Evolutionary conservation across 30 jellyfish, hydroid and myxozoan species (phyloP).

Genomic region (Mastigias papua): DNA sequence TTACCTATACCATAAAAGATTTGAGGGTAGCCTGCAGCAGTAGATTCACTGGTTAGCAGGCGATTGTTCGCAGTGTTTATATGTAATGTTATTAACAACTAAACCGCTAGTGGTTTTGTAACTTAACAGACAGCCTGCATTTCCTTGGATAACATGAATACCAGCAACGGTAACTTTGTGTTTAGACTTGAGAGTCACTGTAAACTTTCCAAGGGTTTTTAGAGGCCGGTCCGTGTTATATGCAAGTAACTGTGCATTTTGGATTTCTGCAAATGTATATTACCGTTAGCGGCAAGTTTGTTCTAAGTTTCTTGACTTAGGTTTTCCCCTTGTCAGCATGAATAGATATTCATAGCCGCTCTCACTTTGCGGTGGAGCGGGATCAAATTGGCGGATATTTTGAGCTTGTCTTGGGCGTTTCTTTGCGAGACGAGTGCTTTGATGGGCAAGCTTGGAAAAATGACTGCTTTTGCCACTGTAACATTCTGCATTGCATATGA

Average conservation of each 20-base stretch:
- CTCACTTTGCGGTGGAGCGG: not conserved
- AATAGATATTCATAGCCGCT: not conserved
- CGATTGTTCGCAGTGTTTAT: conserved; percentile 29
- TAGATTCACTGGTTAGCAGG: conserved; percentile 46
- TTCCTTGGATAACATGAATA: conserved; percentile 40
- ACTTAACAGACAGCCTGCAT: conserved; percentile 52
- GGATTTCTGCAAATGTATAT: conserved; percentile 45
- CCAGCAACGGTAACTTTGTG: conserved; percentile 43
- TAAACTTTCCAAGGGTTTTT: conserved; percentile 54
- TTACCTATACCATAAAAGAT: conserved; percentile 49
- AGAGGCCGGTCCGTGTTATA: conserved; percentile 39
- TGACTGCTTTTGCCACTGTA: too few relatives aligned
- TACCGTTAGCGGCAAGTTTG: conserved; percentile 32
- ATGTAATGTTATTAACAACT: conserved; percentile 13
- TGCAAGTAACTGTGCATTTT: conserved; percentile 11
- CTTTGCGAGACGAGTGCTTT: not conserved
- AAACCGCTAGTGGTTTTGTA: conserved; percentile 42
- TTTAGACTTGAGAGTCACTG: conserved; percentile 51
- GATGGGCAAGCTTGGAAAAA: conserved; percentile 32
- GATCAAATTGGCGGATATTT: conserved; percentile 15
- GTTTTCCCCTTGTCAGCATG: not conserved
- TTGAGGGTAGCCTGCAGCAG: conserved; percentile 46
- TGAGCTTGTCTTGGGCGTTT: conserved; percentile 3
- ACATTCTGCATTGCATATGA: too few relatives aligned
- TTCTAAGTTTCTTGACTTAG: conserved; percentile 7